Percentiles rank a stretch among this genome's conserved stretches.
Evolutionary conservation across 2,113 vertebrate species (phyloP).

Genomic region (Myocastor coypus): DNA sequence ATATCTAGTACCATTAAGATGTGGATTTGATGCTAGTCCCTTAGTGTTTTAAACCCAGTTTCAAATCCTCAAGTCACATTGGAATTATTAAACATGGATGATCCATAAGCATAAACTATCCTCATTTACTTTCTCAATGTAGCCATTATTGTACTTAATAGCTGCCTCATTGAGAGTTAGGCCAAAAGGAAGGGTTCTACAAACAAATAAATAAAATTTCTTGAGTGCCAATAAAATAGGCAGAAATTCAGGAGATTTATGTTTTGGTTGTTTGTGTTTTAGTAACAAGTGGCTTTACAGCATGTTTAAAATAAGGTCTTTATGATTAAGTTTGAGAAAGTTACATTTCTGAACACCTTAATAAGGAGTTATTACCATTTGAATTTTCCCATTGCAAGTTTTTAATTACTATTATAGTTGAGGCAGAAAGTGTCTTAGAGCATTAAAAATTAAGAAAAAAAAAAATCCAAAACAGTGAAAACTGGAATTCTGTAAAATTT

Average conservation of each 20-base stretch:
- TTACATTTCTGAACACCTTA: slow-evolving; percentile 49
- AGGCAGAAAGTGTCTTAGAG: not conserved
- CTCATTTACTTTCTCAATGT: not conserved
- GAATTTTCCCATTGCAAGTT: not conserved
- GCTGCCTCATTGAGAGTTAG: not conserved
- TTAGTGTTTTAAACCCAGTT: not conserved
- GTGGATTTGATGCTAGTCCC: not conserved
- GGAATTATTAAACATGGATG: not conserved
- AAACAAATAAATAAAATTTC: not conserved
- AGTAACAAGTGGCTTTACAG: not conserved
- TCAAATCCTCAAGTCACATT: not conserved
- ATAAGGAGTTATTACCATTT: not conserved
- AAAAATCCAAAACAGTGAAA: not conserved
- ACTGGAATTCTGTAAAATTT: slow-evolving; percentile 19
- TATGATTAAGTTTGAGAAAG: not conserved
- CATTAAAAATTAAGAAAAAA: not conserved
- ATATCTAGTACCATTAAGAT: not conserved
- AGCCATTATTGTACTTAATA: not conserved
- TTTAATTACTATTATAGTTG: not conserved
- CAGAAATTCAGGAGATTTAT: not conserved
- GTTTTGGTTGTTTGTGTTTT: not conserved
- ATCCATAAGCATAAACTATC: not conserved
- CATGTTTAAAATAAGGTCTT: not conserved
- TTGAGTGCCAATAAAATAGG: not conserved
- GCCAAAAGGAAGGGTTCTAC: not conserved